Conservation (phyloP, 2,113 vertebrate genomes). For the Daubentonia madagascariensis region DNA sequence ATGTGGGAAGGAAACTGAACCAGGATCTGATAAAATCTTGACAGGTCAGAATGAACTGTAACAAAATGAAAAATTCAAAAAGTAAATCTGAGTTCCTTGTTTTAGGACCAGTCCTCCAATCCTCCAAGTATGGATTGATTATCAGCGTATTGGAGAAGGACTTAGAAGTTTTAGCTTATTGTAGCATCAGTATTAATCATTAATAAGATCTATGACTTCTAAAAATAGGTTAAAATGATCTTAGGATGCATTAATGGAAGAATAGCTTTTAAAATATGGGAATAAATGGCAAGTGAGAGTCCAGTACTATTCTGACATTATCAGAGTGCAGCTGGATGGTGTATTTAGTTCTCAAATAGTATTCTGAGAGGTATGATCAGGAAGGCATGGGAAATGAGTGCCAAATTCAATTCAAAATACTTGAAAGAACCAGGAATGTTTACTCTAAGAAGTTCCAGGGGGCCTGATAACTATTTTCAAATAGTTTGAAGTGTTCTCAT, state of each 20-base stretch:
- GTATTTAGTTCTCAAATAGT: neutral
- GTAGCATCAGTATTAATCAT: neutral
- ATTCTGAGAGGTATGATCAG: neutral
- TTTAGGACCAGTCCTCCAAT: neutral
- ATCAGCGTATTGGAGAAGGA: neutral
- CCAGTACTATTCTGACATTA: neutral
- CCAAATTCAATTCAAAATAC: neutral
- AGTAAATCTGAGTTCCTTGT: neutral
- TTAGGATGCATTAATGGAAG: neutral
- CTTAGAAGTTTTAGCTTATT: neutral
- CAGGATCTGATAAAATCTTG: conserved; percentile 16
- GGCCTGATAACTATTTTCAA: neutral
- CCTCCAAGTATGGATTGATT: neutral
- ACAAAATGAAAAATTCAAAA: conserved; percentile 2
- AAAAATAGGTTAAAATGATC: neutral
- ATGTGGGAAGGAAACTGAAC: conserved; percentile 11
- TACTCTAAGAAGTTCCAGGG: neutral
- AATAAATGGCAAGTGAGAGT: neutral
- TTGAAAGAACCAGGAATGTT: neutral
- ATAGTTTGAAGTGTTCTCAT: neutral
- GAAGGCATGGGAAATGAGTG: neutral
- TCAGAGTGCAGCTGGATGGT: neutral
- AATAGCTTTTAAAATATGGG: neutral
- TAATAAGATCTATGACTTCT: neutral
- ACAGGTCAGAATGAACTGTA: neutral